Evolutionary conservation across 2,113 vertebrate species (phyloP).

Genomic region (Oenanthe melanoleuca): DNA sequence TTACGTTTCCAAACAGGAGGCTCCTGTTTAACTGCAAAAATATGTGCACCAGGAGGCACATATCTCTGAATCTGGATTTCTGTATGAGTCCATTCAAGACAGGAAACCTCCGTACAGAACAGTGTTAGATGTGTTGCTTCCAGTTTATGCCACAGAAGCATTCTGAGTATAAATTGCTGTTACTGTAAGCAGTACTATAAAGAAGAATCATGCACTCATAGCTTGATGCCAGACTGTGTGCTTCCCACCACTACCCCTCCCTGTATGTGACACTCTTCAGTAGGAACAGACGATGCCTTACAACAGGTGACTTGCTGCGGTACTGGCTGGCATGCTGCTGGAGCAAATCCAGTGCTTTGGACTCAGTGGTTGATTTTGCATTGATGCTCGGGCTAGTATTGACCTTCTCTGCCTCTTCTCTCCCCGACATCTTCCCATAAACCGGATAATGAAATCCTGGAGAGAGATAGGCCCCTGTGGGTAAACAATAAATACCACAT

Average conservation of each 20-base stretch:
- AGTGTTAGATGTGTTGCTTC: background rate
- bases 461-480: constrained; percentile 82
- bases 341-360: constrained; percentile 90
- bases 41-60: background rate
- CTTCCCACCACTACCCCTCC: background rate
- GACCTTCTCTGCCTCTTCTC: constrained; percentile 92
- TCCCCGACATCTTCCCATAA: constrained; percentile 96
- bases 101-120: background rate
- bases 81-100: background rate
- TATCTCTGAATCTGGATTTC: background rate
- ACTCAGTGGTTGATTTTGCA: constrained; percentile 84
- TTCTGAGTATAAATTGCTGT: background rate
- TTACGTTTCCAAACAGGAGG: background rate
- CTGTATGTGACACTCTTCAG: background rate
- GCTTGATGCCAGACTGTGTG: background rate
- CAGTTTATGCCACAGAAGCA: background rate
- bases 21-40: background rate
- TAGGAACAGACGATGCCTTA: constrained; percentile 74
- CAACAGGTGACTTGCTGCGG: constrained; percentile 92
- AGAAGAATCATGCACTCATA: constrained; percentile 10
- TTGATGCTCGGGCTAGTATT: constrained; percentile 84
- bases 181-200: background rate
- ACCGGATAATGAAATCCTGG: constrained; percentile 97
- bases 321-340: constrained; percentile 92
- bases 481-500: constrained; percentile 69